Percentiles rank a stretch among this genome's conserved stretches.
Evolutionary conservation across 2,113 vertebrate species (phyloP).

Genomic region (Uria lomvia): DNA sequence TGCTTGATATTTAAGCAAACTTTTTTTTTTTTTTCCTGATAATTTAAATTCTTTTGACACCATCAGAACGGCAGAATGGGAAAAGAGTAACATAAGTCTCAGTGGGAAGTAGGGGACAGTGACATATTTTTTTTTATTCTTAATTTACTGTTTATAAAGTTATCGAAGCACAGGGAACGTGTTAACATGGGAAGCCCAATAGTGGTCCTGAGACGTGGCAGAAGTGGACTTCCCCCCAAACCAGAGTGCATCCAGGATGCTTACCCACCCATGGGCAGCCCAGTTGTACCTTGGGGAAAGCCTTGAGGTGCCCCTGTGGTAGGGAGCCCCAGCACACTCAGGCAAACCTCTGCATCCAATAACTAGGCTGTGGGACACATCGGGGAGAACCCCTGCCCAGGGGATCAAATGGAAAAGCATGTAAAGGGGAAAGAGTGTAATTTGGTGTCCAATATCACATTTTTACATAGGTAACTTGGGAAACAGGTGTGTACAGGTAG

Average conservation of each 20-base stretch:
- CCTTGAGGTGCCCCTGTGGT: fast-evolving
- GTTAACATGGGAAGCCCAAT: background rate
- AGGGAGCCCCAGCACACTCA: background rate
- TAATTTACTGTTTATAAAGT: background rate
- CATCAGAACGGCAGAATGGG: background rate
- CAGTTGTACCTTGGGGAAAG: fast-evolving
- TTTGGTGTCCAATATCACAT: background rate
- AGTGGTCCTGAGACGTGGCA: background rate
- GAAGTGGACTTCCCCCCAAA: fast-evolving
- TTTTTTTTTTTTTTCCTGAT: too few relatives aligned
- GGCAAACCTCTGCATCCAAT: fast-evolving
- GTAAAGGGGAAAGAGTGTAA: background rate
- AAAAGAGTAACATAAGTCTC: background rate
- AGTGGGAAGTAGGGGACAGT: background rate
- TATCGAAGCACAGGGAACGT: fast-evolving
- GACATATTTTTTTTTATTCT: background rate
- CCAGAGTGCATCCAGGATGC: background rate
- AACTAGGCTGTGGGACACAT: background rate
- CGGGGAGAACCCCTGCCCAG: fast-evolving
- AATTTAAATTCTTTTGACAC: background rate
- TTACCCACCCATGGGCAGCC: fast-evolving
- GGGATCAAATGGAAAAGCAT: background rate
- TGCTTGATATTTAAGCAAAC: background rate
- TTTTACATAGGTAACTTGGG: background rate
- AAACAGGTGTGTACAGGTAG: background rate